Evolutionary conservation across 2,797 vertebrate species (phyloP).

Genomic region (Aldrovandia affinis): DNA sequence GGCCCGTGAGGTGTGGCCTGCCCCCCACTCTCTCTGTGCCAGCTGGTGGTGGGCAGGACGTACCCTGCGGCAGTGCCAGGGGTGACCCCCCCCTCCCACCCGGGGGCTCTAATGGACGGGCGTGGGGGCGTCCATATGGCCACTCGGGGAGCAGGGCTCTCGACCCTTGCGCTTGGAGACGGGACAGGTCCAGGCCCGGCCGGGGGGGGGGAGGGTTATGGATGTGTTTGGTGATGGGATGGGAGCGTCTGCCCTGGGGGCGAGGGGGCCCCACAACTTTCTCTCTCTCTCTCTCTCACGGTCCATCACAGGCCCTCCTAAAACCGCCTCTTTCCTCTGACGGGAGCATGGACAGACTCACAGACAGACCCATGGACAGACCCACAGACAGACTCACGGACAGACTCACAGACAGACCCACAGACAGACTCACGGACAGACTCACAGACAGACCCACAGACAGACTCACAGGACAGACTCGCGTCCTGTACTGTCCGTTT

Average conservation of each 20-base stretch:
- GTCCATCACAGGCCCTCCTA: slow-evolving; percentile 1
- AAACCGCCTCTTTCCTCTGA: neutral
- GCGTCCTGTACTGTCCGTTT: neutral
- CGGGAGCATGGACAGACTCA: neutral
- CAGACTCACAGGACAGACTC: too few species aligned
- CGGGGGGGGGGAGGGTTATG: slow-evolving; percentile 58
- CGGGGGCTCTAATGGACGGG: slow-evolving; percentile 93
- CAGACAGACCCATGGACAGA: neutral
- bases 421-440: too few species aligned
- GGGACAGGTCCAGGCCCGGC: slow-evolving; percentile 69
- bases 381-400: neutral
- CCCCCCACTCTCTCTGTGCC: slow-evolving; percentile 67
- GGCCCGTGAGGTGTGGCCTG: slow-evolving; percentile 40
- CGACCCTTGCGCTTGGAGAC: slow-evolving; percentile 72
- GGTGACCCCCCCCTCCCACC: slow-evolving; percentile 79
- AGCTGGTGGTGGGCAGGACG: slow-evolving; percentile 77
- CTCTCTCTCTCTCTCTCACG: too few species aligned
- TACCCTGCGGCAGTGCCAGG: slow-evolving; percentile 79
- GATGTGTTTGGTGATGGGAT: slow-evolving; percentile 49
- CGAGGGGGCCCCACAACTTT: too few species aligned
- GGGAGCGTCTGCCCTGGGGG: neutral
- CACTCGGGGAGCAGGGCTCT: slow-evolving; percentile 66
- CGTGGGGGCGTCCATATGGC: slow-evolving; percentile 92
- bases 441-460: neutral
- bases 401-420: neutral